Evolutionary conservation across 1,140 invertebrate species (phyloP), one percentile per base, ranked within the genome.

Genomic region (Trialeurodes vaporariorum): DNA sequence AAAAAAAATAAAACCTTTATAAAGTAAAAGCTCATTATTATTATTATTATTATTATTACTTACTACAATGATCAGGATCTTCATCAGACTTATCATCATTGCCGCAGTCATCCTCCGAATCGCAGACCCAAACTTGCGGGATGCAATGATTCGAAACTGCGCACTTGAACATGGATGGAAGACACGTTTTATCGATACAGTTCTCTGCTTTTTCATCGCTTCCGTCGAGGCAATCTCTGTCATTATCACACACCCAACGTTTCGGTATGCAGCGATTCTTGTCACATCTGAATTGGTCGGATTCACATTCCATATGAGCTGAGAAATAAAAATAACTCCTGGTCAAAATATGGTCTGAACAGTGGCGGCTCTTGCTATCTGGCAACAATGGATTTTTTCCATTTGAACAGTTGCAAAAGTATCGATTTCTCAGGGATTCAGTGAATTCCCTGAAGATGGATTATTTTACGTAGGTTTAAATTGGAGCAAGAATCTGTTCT

Each of bases 61-160:
- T 66, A 64, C 79, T 79, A 68, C 79, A 80, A 5, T 84, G 82
- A 74, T 84, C 83, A 23, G 80, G 80, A 62, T 78, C 77, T 78
- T 93, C 91, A 76, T 93, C 91, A 23, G 88, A 89, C 72, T 85
- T 85, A 78, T 93, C 91, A 59, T 80, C 82, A 67, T 77, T 75
- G 5, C 74, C 72, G 76, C 91, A 93, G 75, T 93, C 91, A 72
- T 87, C 81, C 68, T 88, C 82, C 65, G 84, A 84, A 73, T 93
- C 91, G 74, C 90, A 92, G 27, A 86, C 81, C 83, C 91, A 93
- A 70, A 88, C 79, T 67, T 86, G 79, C 9, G 91, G 90, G 78
- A 96, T 93, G 79, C 93, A 96, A 61, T 78, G 71, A 5, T 72
- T 72, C 9, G 74, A 72, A 21, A 69, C 66, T 26, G 72, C 66